phyloP scores from a whole-genome alignment of 2,797 vertebrate genomes.

The Tauraco hartlaubi region DNA sequence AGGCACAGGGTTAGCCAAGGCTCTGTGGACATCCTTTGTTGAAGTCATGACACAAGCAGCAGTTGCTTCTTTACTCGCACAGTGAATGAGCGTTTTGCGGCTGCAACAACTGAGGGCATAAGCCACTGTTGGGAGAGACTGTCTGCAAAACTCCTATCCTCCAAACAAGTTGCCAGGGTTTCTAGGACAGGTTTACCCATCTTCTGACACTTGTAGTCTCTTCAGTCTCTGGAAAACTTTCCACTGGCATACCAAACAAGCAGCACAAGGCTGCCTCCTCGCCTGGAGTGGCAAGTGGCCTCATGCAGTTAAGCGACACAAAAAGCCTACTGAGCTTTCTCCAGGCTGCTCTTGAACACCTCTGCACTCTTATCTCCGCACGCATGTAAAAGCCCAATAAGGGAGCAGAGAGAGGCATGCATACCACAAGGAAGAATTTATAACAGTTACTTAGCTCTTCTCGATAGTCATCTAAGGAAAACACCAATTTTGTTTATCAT shows the following conservation, averaged over 20 bases:
- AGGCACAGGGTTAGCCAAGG: neutral
- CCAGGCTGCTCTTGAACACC: neutral
- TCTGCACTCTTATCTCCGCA: neutral
- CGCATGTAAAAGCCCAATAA: neutral
- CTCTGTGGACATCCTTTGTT: neutral
- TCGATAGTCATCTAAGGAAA: slow-evolving; percentile 6
- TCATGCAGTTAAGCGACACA: neutral
- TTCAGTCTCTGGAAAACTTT: neutral
- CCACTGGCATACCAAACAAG: neutral
- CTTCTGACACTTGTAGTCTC: neutral
- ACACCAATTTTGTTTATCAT: slow-evolving; percentile 15
- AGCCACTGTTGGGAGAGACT: neutral
- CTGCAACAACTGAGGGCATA: accelerated
- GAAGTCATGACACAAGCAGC: neutral
- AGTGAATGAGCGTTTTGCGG: neutral
- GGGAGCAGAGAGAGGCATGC: neutral
- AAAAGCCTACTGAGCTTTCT: neutral
- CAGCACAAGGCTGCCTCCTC: neutral
- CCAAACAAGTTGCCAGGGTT: neutral
- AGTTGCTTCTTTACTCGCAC: neutral
- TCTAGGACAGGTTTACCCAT: neutral
- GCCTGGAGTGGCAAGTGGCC: neutral
- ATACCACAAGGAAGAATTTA: slow-evolving; percentile 23
- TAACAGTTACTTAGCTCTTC: neutral
- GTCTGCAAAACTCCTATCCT: neutral